Evolutionary conservation across 2,113 vertebrate species (phyloP).

Genomic region (Redunca redunca): DNA sequence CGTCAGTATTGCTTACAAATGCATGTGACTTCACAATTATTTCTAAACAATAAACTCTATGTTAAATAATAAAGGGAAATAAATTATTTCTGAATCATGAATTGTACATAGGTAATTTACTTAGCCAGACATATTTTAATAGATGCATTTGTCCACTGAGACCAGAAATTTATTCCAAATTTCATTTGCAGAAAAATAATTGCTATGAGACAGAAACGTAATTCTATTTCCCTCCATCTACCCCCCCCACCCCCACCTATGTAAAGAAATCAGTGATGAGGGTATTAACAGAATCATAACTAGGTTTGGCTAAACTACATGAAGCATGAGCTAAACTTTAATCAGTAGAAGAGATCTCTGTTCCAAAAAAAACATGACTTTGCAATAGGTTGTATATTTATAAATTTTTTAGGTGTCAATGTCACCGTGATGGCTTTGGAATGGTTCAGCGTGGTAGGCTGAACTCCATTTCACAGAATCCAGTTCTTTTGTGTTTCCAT

Average conservation of each 20-base stretch:
- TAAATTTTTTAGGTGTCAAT: not conserved
- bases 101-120: not conserved
- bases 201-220: not conserved
- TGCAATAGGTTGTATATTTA: not conserved
- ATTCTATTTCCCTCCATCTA: not conserved
- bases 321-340: not conserved
- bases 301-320: not conserved
- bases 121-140: not conserved
- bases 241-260: not conserved
- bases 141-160: not conserved
- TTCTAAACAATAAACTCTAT: not conserved
- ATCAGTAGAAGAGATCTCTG: not conserved
- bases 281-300: not conserved
- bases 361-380: not conserved
- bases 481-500: not conserved
- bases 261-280: not conserved
- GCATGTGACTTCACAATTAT: not conserved
- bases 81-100: not conserved
- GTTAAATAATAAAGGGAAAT: not conserved
- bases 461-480: not conserved
- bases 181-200: not conserved
- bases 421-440: not conserved
- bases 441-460: not conserved
- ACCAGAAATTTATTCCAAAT: not conserved
- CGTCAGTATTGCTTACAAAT: not conserved